phyloP scores from a whole-genome alignment of 1,140 invertebrate genomes.

The Drosophila melanogaster region DNA sequence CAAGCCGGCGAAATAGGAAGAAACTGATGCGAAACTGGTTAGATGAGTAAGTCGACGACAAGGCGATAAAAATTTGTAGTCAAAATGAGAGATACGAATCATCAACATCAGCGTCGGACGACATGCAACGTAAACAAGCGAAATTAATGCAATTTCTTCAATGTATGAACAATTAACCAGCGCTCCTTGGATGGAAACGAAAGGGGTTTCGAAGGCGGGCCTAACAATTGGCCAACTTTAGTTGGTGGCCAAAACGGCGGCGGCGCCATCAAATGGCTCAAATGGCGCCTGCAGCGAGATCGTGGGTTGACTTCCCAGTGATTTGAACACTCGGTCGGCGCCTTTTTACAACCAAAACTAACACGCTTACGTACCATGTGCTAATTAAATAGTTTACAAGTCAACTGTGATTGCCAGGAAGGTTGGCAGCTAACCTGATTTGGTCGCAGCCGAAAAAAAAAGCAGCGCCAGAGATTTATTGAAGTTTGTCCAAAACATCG shows the following conservation, averaged over 20 bases:
- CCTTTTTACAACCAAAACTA: slow-evolving; percentile 80
- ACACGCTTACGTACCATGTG: slow-evolving; percentile 69
- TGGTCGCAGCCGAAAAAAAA: slow-evolving; percentile 2
- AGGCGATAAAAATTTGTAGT: slow-evolving; percentile 74
- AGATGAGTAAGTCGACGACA: slow-evolving; percentile 30
- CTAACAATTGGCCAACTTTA: slow-evolving; percentile 34
- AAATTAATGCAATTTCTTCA: slow-evolving; percentile 76
- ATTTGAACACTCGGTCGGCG: slow-evolving; percentile 53
- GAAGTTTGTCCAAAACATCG: slow-evolving; percentile 34
- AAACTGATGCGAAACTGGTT: slow-evolving; percentile 61
- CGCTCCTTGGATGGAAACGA: slow-evolving; percentile 20
- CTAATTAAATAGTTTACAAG: slow-evolving; percentile 82
- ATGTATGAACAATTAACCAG: slow-evolving; percentile 65
- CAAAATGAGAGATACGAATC: slow-evolving; percentile 59
- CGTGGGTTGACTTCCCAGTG: slow-evolving; percentile 58
- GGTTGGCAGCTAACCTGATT: slow-evolving; percentile 33
- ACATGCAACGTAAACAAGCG: slow-evolving; percentile 71
- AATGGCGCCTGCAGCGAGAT: slow-evolving; percentile 62
- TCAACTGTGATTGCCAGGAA: slow-evolving; percentile 68
- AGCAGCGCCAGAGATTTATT: slow-evolving; percentile 52
- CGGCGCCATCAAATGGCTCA: slow-evolving; percentile 75
- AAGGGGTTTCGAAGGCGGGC: slow-evolving; percentile 4
- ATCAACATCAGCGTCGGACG: slow-evolving; percentile 42
- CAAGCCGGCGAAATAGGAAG: background rate
- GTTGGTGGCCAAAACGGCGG: slow-evolving; percentile 47